Conservation (phyloP, 2,888 invertebrate species). For the Lasioglossum marginatum region DNA sequence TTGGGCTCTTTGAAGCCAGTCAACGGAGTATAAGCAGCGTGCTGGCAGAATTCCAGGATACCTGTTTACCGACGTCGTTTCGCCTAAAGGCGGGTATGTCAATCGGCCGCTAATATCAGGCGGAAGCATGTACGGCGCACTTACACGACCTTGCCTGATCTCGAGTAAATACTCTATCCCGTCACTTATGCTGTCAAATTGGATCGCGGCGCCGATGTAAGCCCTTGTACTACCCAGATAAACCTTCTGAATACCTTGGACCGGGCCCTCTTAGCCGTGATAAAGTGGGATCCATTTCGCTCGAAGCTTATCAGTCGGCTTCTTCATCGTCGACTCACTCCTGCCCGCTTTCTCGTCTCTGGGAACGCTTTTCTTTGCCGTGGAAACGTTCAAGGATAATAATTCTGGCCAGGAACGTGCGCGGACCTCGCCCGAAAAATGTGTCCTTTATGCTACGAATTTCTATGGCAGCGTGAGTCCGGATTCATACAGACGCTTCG, state of each 20-base stretch:
- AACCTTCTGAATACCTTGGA: constrained; percentile 50
- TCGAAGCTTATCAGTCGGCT: constrained; percentile 60
- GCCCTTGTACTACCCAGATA: constrained; percentile 61
- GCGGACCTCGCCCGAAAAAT: constrained; percentile 24
- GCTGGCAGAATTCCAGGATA: constrained; percentile 20
- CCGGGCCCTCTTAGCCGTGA: constrained; percentile 51
- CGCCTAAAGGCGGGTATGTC: constrained; percentile 47
- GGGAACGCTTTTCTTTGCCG: not conserved
- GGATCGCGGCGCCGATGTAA: constrained; percentile 59
- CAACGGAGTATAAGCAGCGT: not conserved
- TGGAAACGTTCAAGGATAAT: constrained; percentile 33
- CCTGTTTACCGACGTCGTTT: constrained; percentile 37
- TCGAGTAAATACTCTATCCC: constrained; percentile 61
- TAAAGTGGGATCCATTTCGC: constrained; percentile 66
- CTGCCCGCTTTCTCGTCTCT: not conserved
- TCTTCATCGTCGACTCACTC: not conserved
- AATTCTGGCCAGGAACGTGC: constrained; percentile 44
- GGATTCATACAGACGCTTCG: constrained; percentile 35
- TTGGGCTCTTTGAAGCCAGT: constrained; percentile 4
- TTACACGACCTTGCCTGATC: constrained; percentile 51
- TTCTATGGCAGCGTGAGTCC: constrained; percentile 3
- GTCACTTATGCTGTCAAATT: constrained; percentile 67
- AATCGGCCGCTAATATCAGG: constrained; percentile 57
- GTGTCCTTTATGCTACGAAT: constrained; percentile 11
- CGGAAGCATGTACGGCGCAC: constrained; percentile 43